These are phyloP conservation scores for Mormyrus hasselquistii DNA, from an alignment of 2,797 vertebrate genomes.

Conservation along the genomic window DNA sequence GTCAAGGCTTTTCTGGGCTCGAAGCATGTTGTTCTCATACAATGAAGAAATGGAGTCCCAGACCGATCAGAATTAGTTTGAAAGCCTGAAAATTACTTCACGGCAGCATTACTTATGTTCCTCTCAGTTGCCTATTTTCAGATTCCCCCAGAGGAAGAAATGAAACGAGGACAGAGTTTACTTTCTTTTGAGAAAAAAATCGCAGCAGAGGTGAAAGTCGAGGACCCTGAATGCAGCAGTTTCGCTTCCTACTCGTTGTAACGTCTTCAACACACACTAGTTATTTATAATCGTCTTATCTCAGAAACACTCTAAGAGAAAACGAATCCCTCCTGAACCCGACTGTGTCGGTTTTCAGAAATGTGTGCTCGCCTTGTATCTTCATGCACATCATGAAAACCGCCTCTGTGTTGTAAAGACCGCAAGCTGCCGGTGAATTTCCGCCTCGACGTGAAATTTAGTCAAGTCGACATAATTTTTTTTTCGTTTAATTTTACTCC, in stretches of 20 bases:
- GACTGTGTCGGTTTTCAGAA: neutral
- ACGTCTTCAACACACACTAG: neutral
- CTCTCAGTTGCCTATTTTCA: neutral
- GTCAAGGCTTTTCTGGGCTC: neutral
- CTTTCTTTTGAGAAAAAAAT: neutral
- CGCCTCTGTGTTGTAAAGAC: neutral
- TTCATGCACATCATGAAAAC: neutral
- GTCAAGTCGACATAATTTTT: neutral
- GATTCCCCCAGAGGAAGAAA: neutral
- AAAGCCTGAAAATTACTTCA: neutral
- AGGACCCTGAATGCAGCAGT: neutral
- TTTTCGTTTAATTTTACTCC: neutral
- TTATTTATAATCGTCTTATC: neutral
- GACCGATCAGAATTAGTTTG: neutral
- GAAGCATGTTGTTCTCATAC: neutral
- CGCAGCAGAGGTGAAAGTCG: constrained; percentile 13
- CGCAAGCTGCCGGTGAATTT: neutral
- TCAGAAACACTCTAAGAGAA: neutral
- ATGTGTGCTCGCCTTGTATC: neutral
- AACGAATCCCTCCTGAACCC: neutral
- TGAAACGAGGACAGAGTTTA: neutral
- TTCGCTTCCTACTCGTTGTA: neutral
- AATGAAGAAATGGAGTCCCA: neutral
- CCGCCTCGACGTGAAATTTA: neutral
- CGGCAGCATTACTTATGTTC: neutral